These are phyloP conservation scores for Neocrepidodera transversa DNA, from an alignment of 2,888 invertebrate species.

Conservation along the genomic window DNA sequence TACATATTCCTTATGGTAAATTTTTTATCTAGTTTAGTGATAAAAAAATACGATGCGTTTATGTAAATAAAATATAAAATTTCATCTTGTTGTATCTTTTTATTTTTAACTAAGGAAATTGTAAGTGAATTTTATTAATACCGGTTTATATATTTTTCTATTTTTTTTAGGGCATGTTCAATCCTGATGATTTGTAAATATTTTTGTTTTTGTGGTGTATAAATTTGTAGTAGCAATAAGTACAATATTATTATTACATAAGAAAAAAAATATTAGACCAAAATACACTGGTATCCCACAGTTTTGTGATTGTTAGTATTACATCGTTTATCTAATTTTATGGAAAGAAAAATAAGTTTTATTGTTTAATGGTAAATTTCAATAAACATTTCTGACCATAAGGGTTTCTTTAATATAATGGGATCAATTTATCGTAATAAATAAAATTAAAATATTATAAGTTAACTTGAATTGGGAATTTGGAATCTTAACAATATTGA, in stretches of 20 bases:
- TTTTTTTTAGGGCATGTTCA: constrained; percentile 53
- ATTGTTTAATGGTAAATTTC: neutral
- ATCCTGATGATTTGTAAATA: constrained; percentile 51
- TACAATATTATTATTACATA: neutral
- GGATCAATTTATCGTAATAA: too few species aligned
- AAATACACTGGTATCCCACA: neutral
- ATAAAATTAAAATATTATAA: too few species aligned
- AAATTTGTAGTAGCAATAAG: neutral
- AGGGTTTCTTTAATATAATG: constrained; percentile 9
- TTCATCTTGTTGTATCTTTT: too few species aligned
- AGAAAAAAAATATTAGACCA: neutral
- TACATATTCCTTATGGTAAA: too few species aligned
- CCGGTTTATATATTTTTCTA: too few species aligned
- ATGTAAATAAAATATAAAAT: too few species aligned
- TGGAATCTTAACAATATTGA: too few species aligned
- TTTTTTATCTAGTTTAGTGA: too few species aligned
- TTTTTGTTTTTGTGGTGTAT: neutral
- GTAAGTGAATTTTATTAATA: too few species aligned
- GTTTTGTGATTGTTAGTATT: constrained; percentile 5
- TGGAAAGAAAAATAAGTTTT: neutral
- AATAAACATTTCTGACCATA: neutral
- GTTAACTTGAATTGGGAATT: too few species aligned
- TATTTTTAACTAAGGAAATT: too few species aligned
- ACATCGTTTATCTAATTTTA: neutral
- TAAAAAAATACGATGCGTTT: too few species aligned